A percentile compares a stretch with the other conserved stretches of the same genome.
Evolutionary conservation across 2,888 invertebrate genomes (phyloP).

Genomic region (Atrina japonica): DNA sequence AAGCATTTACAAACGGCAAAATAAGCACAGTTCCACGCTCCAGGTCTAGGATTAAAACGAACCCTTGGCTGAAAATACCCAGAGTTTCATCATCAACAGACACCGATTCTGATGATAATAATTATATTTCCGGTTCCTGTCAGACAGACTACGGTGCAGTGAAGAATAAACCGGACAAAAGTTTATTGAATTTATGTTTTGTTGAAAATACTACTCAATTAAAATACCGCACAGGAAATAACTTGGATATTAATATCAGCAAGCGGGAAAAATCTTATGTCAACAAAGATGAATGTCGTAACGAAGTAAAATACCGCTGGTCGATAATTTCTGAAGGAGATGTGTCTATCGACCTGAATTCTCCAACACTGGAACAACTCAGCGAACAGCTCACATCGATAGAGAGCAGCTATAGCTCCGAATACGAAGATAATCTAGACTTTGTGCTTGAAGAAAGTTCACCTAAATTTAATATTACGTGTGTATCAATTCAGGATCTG

Average conservation of each 20-base stretch:
- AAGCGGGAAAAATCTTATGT: not conserved
- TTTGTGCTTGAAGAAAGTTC: slow-evolving; percentile 59
- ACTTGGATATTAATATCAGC: slow-evolving; percentile 1
- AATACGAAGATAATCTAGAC: slow-evolving; percentile 64
- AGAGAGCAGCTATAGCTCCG: slow-evolving; percentile 45
- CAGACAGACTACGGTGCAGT: not conserved
- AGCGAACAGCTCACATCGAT: slow-evolving; percentile 26
- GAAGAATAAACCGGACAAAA: not conserved
- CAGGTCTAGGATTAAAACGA: slow-evolving; percentile 71
- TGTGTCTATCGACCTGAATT: slow-evolving; percentile 33
- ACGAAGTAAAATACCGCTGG: slow-evolving; percentile 31
- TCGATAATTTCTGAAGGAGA: slow-evolving; percentile 48
- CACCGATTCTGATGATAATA: not conserved
- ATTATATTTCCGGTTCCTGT: too few species aligned
- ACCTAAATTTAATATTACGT: slow-evolving; percentile 45
- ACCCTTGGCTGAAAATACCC: slow-evolving; percentile 75
- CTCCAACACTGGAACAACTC: slow-evolving; percentile 29
- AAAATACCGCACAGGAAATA: slow-evolving; percentile 11
- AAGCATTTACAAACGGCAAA: not conserved
- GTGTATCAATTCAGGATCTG: slow-evolving; percentile 58
- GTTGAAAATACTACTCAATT: slow-evolving; percentile 5
- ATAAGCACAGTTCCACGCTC: slow-evolving; percentile 53
- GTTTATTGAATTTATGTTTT: slow-evolving; percentile 11
- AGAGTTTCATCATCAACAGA: slow-evolving; percentile 53
- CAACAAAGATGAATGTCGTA: not conserved